Base-by-base conservation (phyloP, 2,113 vertebrate species). In the Paraplagusia blochii region DNA sequence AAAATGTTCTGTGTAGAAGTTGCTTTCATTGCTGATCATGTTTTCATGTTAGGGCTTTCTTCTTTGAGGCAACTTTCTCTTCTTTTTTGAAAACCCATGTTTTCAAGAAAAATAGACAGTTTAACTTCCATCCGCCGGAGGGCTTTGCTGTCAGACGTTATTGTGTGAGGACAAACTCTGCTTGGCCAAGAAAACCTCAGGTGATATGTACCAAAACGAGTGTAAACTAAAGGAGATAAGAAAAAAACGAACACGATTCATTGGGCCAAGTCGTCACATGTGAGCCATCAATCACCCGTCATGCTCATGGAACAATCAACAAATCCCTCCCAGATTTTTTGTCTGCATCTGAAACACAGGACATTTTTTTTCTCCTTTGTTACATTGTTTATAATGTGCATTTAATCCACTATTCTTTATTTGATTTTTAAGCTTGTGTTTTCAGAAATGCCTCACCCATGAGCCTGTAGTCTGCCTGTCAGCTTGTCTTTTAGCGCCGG, bases 191-290 rank as follows among this genome's bases (percentile, higher is more conserved):
- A 58, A 18, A n/a, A 0, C 22, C 58, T 44, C 56, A 19, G 13
- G 57, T 58, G 11, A 64, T 50, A 53, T n/a, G 56, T 29, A 45
- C 12, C 67, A 71, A 13, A 18, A 54, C 51, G 56, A 17, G 13
- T 59, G 38, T 47, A 40, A 40, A 39, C 36, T 11, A 11, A 9
- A 39, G 11, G 36, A 40, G 38, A 29, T 40, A 13, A 40, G 36
- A 38, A 13, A 43, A n/a, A 64, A 63, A 77, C 75, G 71, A 36
- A 61, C n/a, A 35, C 29, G 44, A 76, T 61, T 40, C n/a, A 34
- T 17, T 67, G 45, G 76, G 73, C 84, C 67, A 82, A 82, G 63
- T 73, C 60, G 63, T 87, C 79, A 80, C 55, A 54, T 81, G 83
- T 68, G 45, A 8, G 36, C 76, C 64, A 53, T 78, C 80, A 61